Percentiles rank a stretch among this genome's conserved stretches.
phyloP scores from a whole-genome alignment of 2,113 vertebrate species.

The Atrichornis clamosus region DNA sequence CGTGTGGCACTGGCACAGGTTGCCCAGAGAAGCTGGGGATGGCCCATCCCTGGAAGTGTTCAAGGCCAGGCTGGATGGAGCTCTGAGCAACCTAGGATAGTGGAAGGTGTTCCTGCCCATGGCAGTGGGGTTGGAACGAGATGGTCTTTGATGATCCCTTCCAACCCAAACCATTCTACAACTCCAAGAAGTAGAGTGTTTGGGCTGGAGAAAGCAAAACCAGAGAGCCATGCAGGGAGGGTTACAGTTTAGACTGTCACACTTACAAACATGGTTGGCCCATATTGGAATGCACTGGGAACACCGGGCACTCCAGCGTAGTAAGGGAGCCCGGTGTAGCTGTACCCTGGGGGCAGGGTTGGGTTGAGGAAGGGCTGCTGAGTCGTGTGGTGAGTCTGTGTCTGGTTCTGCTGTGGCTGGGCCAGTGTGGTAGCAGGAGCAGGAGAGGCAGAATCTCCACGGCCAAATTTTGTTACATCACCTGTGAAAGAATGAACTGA shows the following conservation, averaged over 20 bases:
- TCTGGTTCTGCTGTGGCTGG: conserved; percentile 84
- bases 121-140: neutral
- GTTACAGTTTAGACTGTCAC: neutral
- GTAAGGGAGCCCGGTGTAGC: conserved; percentile 95
- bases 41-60: neutral
- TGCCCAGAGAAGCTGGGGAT: neutral
- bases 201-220: neutral
- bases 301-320: conserved; percentile 87
- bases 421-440: conserved; percentile 86
- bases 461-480: conserved; percentile 92
- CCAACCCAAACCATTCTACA: neutral
- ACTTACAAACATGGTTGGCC: conserved; percentile 92
- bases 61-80: neutral
- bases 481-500: conserved; percentile 67
- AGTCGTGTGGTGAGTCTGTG: conserved; percentile 84
- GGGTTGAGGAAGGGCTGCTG: conserved; percentile 95
- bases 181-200: neutral
- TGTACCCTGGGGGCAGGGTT: conserved; percentile 88
- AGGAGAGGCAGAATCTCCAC: conserved; percentile 91
- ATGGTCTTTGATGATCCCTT: neutral
- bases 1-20: neutral
- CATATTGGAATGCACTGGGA: conserved; percentile 94
- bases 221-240: rapidly evolving
- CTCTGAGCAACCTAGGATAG: neutral
- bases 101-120: neutral